These are phyloP conservation scores for Desoria tigrina DNA, from an alignment of 2,888 invertebrate genomes.

Conservation along the genomic window DNA sequence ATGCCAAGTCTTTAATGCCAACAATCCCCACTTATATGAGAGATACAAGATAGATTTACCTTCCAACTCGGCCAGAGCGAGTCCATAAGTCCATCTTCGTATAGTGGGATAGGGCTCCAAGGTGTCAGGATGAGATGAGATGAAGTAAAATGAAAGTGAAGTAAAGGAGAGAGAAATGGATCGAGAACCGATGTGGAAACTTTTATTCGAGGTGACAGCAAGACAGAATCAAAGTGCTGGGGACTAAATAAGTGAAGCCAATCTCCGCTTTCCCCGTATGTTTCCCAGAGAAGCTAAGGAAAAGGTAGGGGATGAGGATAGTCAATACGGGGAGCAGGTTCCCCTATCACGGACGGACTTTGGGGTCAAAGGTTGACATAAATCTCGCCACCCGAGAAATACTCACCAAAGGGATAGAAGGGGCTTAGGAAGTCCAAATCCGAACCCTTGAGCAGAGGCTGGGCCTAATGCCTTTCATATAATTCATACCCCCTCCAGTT, in stretches of 20 bases:
- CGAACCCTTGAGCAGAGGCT: too few species aligned
- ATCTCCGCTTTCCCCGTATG: background rate
- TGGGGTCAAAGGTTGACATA: slow-evolving; percentile 26
- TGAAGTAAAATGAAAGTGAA: background rate
- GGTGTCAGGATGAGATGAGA: slow-evolving; percentile 6
- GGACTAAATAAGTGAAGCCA: slow-evolving; percentile 4
- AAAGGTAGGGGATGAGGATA: background rate
- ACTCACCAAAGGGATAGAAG: too few species aligned
- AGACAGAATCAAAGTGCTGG: background rate
- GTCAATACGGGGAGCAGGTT: background rate
- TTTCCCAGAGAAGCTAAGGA: background rate
- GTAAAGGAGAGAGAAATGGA: slow-evolving; percentile 19
- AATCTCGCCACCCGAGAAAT: slow-evolving; percentile 15
- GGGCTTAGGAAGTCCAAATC: too few species aligned
- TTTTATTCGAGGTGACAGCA: slow-evolving; percentile 33
- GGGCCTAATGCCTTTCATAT: too few species aligned
- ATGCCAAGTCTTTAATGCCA: too few species aligned
- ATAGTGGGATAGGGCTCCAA: background rate
- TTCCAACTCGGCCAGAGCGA: too few species aligned
- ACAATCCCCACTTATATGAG: too few species aligned
- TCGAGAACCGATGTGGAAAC: slow-evolving; percentile 18
- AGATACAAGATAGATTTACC: too few species aligned
- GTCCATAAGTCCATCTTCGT: too few species aligned
- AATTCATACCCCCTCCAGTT: too few species aligned
- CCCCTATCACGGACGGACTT: slow-evolving; percentile 11